These are phyloP conservation scores for Alauda arvensis DNA, from an alignment of 2,797 vertebrate genomes.

Conservation along the genomic window DNA sequence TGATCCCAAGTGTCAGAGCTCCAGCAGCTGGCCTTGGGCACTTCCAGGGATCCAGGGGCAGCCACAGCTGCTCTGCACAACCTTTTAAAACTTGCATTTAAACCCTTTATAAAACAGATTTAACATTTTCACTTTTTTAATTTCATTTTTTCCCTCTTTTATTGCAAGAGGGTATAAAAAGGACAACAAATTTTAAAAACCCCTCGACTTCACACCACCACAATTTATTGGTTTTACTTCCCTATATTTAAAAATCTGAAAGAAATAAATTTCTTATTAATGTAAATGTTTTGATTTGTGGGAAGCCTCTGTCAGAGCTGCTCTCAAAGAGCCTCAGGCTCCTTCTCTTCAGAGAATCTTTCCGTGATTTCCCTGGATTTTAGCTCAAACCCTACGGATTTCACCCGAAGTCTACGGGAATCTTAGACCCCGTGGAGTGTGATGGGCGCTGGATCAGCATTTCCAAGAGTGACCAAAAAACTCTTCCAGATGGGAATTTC, in stretches of 20 bases:
- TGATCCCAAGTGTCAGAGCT: background rate
- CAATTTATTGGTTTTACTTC: accelerated
- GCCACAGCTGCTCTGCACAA: background rate
- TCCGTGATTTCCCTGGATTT: background rate
- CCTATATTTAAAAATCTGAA: background rate
- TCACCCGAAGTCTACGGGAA: background rate
- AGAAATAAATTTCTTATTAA: background rate
- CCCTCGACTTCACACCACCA: background rate
- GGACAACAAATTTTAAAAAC: accelerated
- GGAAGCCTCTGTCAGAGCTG: background rate
- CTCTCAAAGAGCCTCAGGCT: background rate
- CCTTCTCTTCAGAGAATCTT: background rate
- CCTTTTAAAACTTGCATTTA: background rate
- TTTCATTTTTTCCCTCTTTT: background rate
- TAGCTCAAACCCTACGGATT: background rate
- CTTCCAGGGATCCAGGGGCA: background rate
- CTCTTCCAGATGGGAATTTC: conserved; percentile 4
- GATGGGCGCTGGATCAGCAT: background rate
- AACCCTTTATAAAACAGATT: background rate
- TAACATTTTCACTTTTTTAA: background rate
- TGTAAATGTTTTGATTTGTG: background rate
- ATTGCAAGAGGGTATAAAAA: background rate
- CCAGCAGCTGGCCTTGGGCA: accelerated
- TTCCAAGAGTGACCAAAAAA: background rate
- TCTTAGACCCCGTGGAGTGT: background rate